Conservation (phyloP, 2,797 vertebrate species). For the Onychomys torridus region DNA sequence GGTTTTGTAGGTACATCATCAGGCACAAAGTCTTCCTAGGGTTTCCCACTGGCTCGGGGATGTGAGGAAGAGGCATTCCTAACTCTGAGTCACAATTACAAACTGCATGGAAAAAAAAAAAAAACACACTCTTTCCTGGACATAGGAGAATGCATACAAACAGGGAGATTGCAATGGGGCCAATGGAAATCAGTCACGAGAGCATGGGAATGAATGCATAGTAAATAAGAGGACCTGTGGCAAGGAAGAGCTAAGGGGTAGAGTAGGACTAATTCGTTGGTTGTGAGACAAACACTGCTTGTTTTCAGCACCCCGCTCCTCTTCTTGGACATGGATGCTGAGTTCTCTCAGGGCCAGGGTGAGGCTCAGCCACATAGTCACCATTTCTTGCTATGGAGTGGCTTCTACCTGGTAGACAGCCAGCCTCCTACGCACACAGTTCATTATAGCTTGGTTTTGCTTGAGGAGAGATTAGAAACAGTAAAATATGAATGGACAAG, state of each 20-base stretch:
- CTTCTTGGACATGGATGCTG: accelerated
- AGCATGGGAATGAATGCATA: not conserved
- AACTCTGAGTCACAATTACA: not conserved
- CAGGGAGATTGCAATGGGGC: accelerated
- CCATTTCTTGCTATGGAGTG: accelerated
- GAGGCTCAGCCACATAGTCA: accelerated
- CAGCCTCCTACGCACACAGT: not conserved
- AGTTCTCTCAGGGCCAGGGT: accelerated
- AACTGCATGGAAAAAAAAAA: not conserved
- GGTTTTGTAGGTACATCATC: not conserved
- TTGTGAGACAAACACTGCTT: not conserved
- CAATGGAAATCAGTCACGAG: not conserved
- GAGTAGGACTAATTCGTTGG: not conserved
- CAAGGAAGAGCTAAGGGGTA: not conserved
- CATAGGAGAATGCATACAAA: not conserved
- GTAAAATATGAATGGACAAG: not conserved
- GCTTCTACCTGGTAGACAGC: not conserved
- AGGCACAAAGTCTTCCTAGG: not conserved
- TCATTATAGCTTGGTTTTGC: not conserved
- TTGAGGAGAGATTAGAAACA: not conserved
- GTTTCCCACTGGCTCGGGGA: not conserved
- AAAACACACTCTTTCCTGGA: no score
- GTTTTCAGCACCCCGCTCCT: accelerated
- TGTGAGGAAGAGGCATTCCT: not conserved
- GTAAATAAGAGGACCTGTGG: not conserved